These are phyloP conservation scores for Leucoraja ocellata DNA, from an alignment of 2,797 vertebrate genomes.

Conservation along the genomic window DNA sequence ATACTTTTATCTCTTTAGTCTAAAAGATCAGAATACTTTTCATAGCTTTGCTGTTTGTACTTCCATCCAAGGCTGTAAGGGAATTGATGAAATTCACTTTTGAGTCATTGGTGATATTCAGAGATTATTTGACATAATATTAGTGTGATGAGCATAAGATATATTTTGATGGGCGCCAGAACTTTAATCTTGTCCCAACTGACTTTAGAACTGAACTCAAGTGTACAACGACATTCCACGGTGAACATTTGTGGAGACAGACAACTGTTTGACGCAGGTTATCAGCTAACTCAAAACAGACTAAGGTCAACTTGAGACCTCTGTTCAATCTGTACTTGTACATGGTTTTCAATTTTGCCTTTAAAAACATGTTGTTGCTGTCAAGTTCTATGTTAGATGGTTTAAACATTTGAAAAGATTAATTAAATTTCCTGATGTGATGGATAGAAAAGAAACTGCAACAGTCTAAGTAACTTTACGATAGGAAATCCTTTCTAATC, in stretches of 20 bases:
- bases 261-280: not conserved
- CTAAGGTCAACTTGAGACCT: not conserved
- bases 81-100: not conserved
- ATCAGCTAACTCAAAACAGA: not conserved
- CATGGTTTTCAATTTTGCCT: not conserved
- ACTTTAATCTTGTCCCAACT: not conserved
- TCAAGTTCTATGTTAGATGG: not conserved
- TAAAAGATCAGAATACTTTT: not conserved
- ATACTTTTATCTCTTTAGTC: not conserved
- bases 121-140: not conserved
- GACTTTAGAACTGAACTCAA: not conserved
- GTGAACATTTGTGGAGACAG: not conserved
- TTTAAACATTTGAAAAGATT: not conserved
- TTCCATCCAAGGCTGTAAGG: not conserved
- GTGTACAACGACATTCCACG: not conserved
- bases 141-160: not conserved
- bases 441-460: not conserved
- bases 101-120: not conserved
- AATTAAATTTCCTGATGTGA: not conserved
- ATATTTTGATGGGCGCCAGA: not conserved
- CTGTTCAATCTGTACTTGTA: not conserved
- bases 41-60: not conserved
- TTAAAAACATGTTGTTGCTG: not conserved
- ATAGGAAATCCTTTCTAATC: not conserved
- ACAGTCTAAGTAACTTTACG: not conserved